phyloP scores from a whole-genome alignment of 1,140 invertebrate species.

The Nilaparvata lugens region DNA sequence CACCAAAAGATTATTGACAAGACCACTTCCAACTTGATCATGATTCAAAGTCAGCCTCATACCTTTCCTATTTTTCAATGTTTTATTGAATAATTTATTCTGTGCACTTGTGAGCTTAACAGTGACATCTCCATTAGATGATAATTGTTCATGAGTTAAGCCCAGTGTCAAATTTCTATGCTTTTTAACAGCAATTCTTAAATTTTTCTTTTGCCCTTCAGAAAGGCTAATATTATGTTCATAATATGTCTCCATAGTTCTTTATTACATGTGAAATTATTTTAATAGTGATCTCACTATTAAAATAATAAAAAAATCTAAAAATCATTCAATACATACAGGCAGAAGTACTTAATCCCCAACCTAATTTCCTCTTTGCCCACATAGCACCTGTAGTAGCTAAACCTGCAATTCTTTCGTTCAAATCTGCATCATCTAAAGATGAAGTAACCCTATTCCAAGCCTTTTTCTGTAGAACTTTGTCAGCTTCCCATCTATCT shows the following conservation, averaged over 20 bases:
- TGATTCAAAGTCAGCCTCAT: neutral
- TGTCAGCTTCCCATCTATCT: neutral
- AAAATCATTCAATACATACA: neutral
- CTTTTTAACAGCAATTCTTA: neutral
- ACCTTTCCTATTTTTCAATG: constrained; percentile 5
- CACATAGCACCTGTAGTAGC: neutral
- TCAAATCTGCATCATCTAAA: neutral
- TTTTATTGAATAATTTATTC: neutral
- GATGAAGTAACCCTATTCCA: neutral
- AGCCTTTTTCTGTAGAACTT: neutral
- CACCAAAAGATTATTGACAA: neutral
- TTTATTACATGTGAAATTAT: neutral
- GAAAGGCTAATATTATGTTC: neutral
- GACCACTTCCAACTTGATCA: neutral
- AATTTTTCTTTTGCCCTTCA: neutral
- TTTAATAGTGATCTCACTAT: neutral
- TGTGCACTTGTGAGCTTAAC: neutral
- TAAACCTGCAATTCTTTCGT: neutral
- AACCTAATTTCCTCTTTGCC: neutral
- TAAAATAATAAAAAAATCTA: neutral
- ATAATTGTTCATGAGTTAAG: neutral
- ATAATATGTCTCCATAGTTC: neutral
- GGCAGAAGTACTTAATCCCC: neutral
- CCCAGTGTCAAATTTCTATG: neutral
- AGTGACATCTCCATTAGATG: neutral